Percentiles rank a stretch among this genome's conserved stretches.
Conservation (phyloP, 1,140 invertebrate species). For the Hyles euphorbiae region DNA sequence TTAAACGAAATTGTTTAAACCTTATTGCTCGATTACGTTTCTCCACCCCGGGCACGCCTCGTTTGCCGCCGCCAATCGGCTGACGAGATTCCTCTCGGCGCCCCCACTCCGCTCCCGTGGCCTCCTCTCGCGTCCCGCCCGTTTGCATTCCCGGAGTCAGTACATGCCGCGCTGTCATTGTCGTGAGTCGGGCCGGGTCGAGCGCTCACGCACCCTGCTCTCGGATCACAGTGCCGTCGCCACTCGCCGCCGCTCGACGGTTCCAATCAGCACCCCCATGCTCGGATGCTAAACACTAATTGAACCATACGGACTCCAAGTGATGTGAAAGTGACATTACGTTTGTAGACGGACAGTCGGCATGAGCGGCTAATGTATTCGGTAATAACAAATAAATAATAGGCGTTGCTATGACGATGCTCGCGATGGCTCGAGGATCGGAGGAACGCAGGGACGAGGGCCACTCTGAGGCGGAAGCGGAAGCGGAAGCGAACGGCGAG, state of each 20-base stretch:
- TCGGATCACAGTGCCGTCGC: slow-evolving; percentile 35
- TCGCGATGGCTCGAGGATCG: slow-evolving; percentile 66
- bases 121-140: slow-evolving; percentile 38
- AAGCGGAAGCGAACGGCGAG: slow-evolving; percentile 51
- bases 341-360: neutral
- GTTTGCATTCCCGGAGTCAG: slow-evolving; percentile 37
- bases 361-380: slow-evolving; percentile 13
- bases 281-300: neutral
- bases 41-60: slow-evolving; percentile 67
- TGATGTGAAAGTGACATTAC: slow-evolving; percentile 30
- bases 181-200: slow-evolving; percentile 38
- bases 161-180: slow-evolving; percentile 33
- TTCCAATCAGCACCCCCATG: too few relatives aligned
- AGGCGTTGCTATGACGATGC: slow-evolving; percentile 72
- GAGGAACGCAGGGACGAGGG: slow-evolving; percentile 52
- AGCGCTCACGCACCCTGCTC: slow-evolving; percentile 25
- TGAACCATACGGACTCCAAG: slow-evolving; percentile 1
- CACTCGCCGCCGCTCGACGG: neutral
- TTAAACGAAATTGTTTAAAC: slow-evolving; percentile 76
- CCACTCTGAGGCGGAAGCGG: slow-evolving; percentile 42
- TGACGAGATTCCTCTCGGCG: slow-evolving; percentile 20
- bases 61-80: slow-evolving; percentile 55
- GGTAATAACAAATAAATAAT: slow-evolving; percentile 22
- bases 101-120: slow-evolving; percentile 32
- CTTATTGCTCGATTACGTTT: slow-evolving; percentile 74